Evolutionary conservation across 2,888 invertebrate genomes (phyloP), one percentile per base, ranked within the genome.

Genomic region (Timema podura): DNA sequence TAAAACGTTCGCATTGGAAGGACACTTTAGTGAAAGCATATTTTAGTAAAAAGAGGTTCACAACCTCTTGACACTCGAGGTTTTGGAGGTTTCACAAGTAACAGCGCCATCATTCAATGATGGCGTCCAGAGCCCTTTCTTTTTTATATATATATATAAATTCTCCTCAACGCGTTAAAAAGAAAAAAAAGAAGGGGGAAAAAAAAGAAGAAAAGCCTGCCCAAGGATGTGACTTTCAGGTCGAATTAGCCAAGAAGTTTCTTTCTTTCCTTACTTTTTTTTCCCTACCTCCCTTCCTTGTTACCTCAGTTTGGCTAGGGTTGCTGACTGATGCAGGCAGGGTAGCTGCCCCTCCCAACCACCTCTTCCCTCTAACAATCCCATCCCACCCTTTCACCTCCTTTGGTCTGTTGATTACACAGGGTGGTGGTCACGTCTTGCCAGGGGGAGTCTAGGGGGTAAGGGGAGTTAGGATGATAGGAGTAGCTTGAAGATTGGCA

Each of bases 371-470:
- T 44, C 64, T 61, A 6, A 44, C 3, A 7, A 49, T 5, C 16
- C n/a, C 49, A 9, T 48, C 51, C n/a, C 49, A 45, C 66, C n/a
- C 49, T 44, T 51, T 66, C 65, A 30, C 45, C n/a, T 15, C 64
- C 15, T 13, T 15, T 64, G 48, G 68, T 61, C 59, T 71, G 68
- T 71, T 71, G 71, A 71, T 71, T 71, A 71, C 65, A 71, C 68
- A 64, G 64, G 64, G 69, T 71, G 71, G 67, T 46, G 69, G 71
- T 71, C 71, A 71, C 71, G 71, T 71, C 65, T 61, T 15, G n/a
- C 45, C 44, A 44, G 44, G 6, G 68, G 61, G 61, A 8, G 6
- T 0, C 44, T 15, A 47, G 5, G 16, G 15, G 9, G 5, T 5
- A 44, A 57, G 10, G 9, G 47, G 47, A 30, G 44, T 13, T 6